Conservation (phyloP, 2,113 vertebrate genomes). For the Conger conger region DNA sequence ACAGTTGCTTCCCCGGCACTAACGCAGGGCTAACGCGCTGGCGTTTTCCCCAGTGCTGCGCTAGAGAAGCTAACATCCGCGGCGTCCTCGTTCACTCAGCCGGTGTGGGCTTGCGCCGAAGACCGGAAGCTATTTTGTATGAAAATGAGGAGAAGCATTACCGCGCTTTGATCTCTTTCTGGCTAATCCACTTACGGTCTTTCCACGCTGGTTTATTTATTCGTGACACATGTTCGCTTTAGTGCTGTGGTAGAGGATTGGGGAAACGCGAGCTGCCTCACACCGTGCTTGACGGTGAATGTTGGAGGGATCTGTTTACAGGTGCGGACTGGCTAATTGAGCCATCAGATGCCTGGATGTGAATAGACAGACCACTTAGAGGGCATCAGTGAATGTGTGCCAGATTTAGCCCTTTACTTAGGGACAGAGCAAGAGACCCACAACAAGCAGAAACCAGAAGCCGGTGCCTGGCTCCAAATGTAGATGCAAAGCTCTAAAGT, state of each 20-base stretch:
- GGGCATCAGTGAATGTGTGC: background rate
- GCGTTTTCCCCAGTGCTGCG: too few relatives aligned
- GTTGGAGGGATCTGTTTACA: background rate
- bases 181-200: background rate
- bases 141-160: background rate
- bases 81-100: too few relatives aligned
- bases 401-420: background rate
- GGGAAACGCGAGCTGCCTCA: background rate
- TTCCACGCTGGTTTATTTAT: background rate
- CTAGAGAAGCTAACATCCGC: too few relatives aligned
- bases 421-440: too few relatives aligned
- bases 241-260: background rate
- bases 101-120: too few relatives aligned
- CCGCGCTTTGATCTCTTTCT: background rate
- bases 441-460: too few relatives aligned
- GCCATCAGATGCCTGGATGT: background rate
- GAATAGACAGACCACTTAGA: background rate
- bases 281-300: background rate
- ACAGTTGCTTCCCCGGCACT: too few relatives aligned
- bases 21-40: too few relatives aligned
- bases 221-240: background rate
- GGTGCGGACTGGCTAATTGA: background rate
- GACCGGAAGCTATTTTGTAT: background rate
- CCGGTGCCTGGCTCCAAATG: too few relatives aligned
- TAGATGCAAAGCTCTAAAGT: too few relatives aligned